Evolutionary conservation across 2,113 vertebrate genomes (phyloP).

Genomic region (Dasyurus viverrinus): DNA sequence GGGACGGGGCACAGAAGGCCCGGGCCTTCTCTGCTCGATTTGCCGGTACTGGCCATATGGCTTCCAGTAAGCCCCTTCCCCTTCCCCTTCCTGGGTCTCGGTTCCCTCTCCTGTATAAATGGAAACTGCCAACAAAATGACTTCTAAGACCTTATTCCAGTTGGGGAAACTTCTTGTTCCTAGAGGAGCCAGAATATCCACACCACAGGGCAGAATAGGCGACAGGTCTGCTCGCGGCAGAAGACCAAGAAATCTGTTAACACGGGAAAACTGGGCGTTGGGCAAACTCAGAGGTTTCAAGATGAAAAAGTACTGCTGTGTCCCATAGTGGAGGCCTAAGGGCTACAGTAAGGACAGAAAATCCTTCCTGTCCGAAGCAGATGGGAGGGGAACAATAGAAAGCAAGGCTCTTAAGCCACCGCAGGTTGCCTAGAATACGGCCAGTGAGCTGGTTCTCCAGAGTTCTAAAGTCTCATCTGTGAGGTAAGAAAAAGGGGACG

Average conservation of each 20-base stretch:
- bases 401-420: not conserved
- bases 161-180: not conserved
- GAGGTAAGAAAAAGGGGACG: not conserved
- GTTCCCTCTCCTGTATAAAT: not conserved
- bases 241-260: not conserved
- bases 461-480: not conserved
- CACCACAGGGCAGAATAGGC: not conserved
- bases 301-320: not conserved
- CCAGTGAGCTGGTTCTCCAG: no score
- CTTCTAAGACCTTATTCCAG: not conserved
- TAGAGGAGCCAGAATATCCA: not conserved
- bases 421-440: not conserved
- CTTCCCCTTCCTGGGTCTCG: not conserved
- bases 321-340: no score
- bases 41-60: not conserved
- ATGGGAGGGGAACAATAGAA: not conserved
- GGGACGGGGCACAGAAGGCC: not conserved
- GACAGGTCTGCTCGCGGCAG: not conserved
- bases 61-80: not conserved
- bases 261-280: not conserved
- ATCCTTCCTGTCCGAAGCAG: not conserved
- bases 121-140: not conserved
- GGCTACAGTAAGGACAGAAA: not conserved
- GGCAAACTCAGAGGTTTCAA: not conserved
- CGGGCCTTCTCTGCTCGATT: not conserved